Base-by-base conservation (phyloP, 1,140 invertebrate species). In the Mercenaria mercenaria region DNA sequence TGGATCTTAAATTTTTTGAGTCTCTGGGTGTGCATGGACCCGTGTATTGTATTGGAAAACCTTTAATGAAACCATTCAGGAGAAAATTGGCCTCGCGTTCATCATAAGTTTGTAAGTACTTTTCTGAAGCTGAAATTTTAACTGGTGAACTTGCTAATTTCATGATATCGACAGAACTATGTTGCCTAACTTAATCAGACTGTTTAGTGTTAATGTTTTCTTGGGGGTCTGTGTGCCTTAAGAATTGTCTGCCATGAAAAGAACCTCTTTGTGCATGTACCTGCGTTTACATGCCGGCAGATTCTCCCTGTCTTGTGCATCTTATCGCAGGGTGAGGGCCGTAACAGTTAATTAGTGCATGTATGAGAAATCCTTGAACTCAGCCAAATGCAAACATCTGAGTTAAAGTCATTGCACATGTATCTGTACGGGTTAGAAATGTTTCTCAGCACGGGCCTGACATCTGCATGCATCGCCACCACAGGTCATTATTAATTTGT, bases 391-490 rank as follows among this genome's bases (percentile, higher is more conserved):
- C 74, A 88, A 15, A 23, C 20, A 18, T n/a, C 34, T 6, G 37
- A 10, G 29, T 88, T 88, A 50, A 50, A 88, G 0, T 23, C 59
- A 72, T 43, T 41, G 64, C 76, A 81, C 18, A 15, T 69, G 34
- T 69, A 23, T 26, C 15, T 39, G 20, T 20, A 41, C 15, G 41
- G 6, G 0, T 64, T n/a, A 15, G 79, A 74, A n/a, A 18, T 52
- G 59, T n/a, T 37, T 72, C 6, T 20, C 11, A 18, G 34, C 1
- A 47, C 76, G 34, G 76, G n/a, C 20, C 23, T 56, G n/a, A n/a
- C 39, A 64, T 13, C 23, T 47, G 23, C 50, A 90, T 86, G 29
- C 76, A 61, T 3, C 77, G 47, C 77, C 74, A 79, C 89, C 89
- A 86, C 18, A 90, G 61, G 61, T n/a, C n/a, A n/a, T n/a, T n/a